Percentiles rank a stretch among this genome's conserved stretches.
These are phyloP conservation scores for Thyatira batis DNA, from an alignment of 2,888 invertebrate genomes.

Conservation along the genomic window DNA sequence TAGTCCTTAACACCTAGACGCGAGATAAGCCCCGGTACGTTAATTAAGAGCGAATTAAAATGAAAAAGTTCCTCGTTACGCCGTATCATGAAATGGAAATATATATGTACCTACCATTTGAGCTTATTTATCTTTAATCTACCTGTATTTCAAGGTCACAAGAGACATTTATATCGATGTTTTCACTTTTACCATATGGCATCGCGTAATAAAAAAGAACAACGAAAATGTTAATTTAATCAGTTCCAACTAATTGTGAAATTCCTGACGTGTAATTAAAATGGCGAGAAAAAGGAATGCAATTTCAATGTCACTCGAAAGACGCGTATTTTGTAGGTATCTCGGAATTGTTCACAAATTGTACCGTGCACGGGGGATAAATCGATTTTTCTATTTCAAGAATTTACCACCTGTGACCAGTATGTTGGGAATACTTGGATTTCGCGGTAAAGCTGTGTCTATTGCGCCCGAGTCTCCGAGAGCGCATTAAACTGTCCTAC, in stretches of 20 bases:
- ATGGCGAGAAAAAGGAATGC: slow-evolving; percentile 1
- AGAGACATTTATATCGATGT: background rate
- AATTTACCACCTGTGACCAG: slow-evolving; percentile 59
- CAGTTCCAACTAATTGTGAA: slow-evolving; percentile 3
- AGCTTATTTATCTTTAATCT: background rate
- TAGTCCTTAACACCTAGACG: slow-evolving; percentile 71
- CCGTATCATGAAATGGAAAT: slow-evolving; percentile 59
- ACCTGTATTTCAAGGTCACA: background rate
- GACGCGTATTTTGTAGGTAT: slow-evolving; percentile 9
- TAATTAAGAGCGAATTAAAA: slow-evolving; percentile 72
- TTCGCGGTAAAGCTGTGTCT: slow-evolving; percentile 49
- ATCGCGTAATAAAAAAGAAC: background rate
- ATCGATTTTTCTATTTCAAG: slow-evolving; percentile 56
- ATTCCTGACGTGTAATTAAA: slow-evolving; percentile 2
- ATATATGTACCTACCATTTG: background rate
- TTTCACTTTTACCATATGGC: background rate
- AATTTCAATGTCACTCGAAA: slow-evolving; percentile 13
- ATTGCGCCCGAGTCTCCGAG: slow-evolving; percentile 45
- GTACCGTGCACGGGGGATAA: slow-evolving; percentile 5
- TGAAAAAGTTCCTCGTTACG: slow-evolving; percentile 62
- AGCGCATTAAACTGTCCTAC: slow-evolving; percentile 68
- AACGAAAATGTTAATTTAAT: background rate
- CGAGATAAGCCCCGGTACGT: slow-evolving; percentile 58
- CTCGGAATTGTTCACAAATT: slow-evolving; percentile 4
- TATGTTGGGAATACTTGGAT: slow-evolving; percentile 54